Evolutionary conservation across 2,797 vertebrate species (phyloP), one percentile per base, ranked within the genome.

Genomic region (Lacerta bilineata): DNA sequence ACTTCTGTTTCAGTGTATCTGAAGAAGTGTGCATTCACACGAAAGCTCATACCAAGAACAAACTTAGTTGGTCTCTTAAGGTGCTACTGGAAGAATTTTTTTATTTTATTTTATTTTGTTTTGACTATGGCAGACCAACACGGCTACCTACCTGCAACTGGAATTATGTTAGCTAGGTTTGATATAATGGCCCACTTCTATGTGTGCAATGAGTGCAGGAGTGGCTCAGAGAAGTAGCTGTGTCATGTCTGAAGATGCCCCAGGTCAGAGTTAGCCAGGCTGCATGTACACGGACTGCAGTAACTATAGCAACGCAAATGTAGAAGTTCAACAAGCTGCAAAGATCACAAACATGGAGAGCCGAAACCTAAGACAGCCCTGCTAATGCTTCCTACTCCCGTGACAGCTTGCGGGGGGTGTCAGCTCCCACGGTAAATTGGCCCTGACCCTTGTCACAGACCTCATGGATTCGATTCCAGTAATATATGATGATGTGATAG

Each of bases 331-430:
- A 64, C 55, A 72, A 87, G 64, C 68, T 41, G 88, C 69, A 15
- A 72, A 82, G 86, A 74, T 75, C 10, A 0, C 0, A 89, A 69
- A 76, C 68, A 0, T 64, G 4, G 17, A 50, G 46, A 76, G 66
- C 88, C 61, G 88, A 88, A 36, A 64, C 29, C 72, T 84, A 88
- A 69, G 36, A 76, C 39, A 77, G 25, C 11, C n/a, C 18, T 15
- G 93, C 85, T 92, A 93, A 90, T 80, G 93, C 17, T 79, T 64
- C 68, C 41, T n/a, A 4, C 13, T 87, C 46, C 83, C 61, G 82
- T 91, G 93, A 90, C 91, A 79, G 91, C 71, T 93, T 90, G 3
- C 4, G 36, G 90, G 78, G 87, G 90, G 90, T 90, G 84, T 87
- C 83, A 82, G 87, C 84, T 91, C 1, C 0, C 59, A 77, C 5